Conservation (phyloP, 2,113 vertebrate species). For the Daphoenositta chrysoptera region DNA sequence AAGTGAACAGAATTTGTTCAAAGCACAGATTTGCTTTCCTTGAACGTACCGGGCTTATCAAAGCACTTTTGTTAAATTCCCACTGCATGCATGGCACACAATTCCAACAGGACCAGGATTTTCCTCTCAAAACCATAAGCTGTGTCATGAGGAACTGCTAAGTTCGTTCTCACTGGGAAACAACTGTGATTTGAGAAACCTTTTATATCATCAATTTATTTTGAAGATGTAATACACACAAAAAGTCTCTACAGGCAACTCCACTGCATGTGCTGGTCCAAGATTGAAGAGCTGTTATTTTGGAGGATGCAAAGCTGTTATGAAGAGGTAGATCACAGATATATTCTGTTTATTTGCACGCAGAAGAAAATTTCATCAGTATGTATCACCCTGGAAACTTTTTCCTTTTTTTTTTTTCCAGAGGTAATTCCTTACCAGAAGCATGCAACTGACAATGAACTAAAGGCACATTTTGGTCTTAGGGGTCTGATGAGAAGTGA, state of each 20-base stretch:
- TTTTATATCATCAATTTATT: neutral
- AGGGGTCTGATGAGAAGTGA: neutral
- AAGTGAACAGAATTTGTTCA: neutral
- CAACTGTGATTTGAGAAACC: neutral
- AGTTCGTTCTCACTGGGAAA: neutral
- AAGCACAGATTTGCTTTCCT: neutral
- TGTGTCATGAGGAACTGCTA: neutral
- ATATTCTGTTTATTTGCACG: neutral
- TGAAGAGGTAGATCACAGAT: neutral
- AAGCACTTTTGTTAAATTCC: neutral
- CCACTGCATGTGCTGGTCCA: rapidly evolving
- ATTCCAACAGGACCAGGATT: neutral
- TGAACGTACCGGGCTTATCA: neutral
- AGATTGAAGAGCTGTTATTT: neutral
- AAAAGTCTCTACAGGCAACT: neutral
- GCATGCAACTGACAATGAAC: neutral
- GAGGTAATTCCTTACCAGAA: neutral
- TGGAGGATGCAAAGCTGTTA: neutral
- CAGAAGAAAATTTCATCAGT: neutral
- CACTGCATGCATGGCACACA: neutral
- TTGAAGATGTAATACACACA: neutral
- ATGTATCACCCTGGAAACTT: neutral
- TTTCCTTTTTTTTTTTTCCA: neutral
- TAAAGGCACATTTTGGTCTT: neutral
- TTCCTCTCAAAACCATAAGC: neutral